Percentiles rank a stretch among this genome's conserved stretches.
These are phyloP conservation scores for Theodoxus fluviatilis DNA, from an alignment of 2,888 invertebrate genomes.

Conservation along the genomic window DNA sequence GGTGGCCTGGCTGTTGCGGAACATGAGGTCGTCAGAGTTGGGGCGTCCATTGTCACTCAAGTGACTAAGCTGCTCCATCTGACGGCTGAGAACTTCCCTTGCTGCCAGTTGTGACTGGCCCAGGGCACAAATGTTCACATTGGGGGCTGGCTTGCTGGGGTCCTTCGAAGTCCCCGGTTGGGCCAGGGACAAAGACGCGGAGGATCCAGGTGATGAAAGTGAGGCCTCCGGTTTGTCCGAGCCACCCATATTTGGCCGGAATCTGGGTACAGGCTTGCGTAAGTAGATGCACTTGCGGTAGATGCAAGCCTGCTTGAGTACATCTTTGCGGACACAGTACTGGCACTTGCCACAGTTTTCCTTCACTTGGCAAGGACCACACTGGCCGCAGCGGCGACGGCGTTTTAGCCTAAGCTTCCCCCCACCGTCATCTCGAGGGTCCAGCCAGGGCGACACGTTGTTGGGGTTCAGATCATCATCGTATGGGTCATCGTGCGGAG, in stretches of 20 bases:
- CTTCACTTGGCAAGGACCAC: slow-evolving; percentile 58
- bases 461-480: too few species aligned
- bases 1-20: too few species aligned
- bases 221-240: background rate
- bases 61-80: too few species aligned
- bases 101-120: too few species aligned
- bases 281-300: slow-evolving; percentile 58
- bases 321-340: slow-evolving; percentile 53
- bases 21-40: too few species aligned
- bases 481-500: too few species aligned
- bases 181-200: slow-evolving; percentile 12
- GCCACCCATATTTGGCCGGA: slow-evolving; percentile 32
- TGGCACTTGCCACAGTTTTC: slow-evolving; percentile 58
- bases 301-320: slow-evolving; percentile 57
- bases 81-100: too few species aligned
- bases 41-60: too few species aligned
- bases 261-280: slow-evolving; percentile 38
- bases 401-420: slow-evolving; percentile 48
- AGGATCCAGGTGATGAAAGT: background rate
- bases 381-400: slow-evolving; percentile 53
- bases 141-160: slow-evolving; percentile 6
- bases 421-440: slow-evolving; percentile 32
- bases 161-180: background rate
- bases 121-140: too few species aligned
- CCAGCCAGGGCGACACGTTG: slow-evolving; percentile 38